These are phyloP conservation scores for Atlantisia rogersi DNA, from an alignment of 2,113 vertebrate species.

Conservation along the genomic window DNA sequence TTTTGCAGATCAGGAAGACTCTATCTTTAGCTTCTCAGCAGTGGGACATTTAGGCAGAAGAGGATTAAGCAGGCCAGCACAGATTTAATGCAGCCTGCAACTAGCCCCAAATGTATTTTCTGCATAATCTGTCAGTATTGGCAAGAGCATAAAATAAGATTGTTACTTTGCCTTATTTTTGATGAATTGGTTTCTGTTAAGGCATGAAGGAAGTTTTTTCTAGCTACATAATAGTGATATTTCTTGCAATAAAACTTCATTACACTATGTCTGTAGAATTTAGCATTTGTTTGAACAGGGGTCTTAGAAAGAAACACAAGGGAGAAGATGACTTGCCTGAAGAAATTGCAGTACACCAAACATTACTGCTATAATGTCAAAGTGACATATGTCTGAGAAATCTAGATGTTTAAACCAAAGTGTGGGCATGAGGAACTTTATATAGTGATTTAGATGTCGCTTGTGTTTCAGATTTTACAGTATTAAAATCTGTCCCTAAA, in stretches of 20 bases:
- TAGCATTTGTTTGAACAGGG: slow-evolving; percentile 26
- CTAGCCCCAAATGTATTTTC: background rate
- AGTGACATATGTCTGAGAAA: background rate
- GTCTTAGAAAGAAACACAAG: background rate
- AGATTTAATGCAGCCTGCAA: slow-evolving; percentile 1
- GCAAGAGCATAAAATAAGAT: background rate
- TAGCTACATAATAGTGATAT: slow-evolving; percentile 29
- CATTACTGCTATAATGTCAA: background rate
- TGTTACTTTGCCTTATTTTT: background rate
- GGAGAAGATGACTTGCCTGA: background rate
- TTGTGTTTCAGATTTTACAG: background rate
- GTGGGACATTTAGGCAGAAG: slow-evolving; percentile 6
- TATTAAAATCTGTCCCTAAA: background rate
- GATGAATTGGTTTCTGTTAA: slow-evolving; percentile 48
- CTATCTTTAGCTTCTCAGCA: slow-evolving; percentile 40
- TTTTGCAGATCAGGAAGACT: background rate
- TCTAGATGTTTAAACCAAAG: background rate
- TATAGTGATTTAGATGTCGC: background rate
- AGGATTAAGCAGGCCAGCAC: slow-evolving; percentile 22
- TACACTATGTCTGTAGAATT: background rate
- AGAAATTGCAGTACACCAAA: background rate
- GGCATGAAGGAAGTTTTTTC: slow-evolving; percentile 28
- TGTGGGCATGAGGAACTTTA: background rate
- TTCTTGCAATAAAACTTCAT: slow-evolving; percentile 28
- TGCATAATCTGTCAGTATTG: background rate